A percentile compares a stretch with the other conserved stretches of the same genome.
Conservation (phyloP, 2,797 vertebrate species). For the Pelobates cultripes region DNA sequence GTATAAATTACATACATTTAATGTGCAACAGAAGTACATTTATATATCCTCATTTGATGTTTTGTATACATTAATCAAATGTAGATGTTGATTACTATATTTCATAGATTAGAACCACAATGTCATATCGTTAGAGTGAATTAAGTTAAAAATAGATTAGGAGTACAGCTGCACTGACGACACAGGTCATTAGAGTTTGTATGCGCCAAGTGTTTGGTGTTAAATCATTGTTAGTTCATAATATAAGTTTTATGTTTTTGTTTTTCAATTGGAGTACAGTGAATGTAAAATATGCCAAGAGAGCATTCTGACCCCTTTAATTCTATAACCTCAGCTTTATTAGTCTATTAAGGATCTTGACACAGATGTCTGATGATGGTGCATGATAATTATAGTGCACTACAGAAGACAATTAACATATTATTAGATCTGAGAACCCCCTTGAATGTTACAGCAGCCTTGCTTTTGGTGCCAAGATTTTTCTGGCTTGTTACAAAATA, state of each 20-base stretch:
- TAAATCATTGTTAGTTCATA: constrained; percentile 61
- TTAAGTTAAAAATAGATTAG: constrained; percentile 60
- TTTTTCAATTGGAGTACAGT: constrained; percentile 63
- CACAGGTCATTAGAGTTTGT: constrained; percentile 44
- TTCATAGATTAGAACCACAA: constrained; percentile 39
- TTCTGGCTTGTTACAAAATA: constrained; percentile 34
- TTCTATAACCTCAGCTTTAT: constrained; percentile 64
- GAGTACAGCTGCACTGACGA: constrained; percentile 48
- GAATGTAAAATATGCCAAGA: constrained; percentile 64
- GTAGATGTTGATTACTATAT: constrained; percentile 58
- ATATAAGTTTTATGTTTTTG: constrained; percentile 63
- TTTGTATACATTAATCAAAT: constrained; percentile 14
- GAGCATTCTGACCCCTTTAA: constrained; percentile 70
- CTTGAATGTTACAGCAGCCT: constrained; percentile 34
- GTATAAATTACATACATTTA: not conserved
- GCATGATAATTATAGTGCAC: constrained; percentile 51
- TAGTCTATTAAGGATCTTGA: constrained; percentile 73
- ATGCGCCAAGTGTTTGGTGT: constrained; percentile 35
- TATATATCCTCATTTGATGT: constrained; percentile 40
- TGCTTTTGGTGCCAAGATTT: constrained; percentile 42
- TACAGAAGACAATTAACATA: constrained; percentile 53
- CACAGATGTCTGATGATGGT: constrained; percentile 61
- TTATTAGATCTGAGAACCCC: constrained; percentile 50
- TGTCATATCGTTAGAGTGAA: constrained; percentile 58
- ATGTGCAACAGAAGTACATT: constrained; percentile 55